Base-by-base conservation (phyloP, 1,140 invertebrate species). In the Panonychus citri region DNA sequence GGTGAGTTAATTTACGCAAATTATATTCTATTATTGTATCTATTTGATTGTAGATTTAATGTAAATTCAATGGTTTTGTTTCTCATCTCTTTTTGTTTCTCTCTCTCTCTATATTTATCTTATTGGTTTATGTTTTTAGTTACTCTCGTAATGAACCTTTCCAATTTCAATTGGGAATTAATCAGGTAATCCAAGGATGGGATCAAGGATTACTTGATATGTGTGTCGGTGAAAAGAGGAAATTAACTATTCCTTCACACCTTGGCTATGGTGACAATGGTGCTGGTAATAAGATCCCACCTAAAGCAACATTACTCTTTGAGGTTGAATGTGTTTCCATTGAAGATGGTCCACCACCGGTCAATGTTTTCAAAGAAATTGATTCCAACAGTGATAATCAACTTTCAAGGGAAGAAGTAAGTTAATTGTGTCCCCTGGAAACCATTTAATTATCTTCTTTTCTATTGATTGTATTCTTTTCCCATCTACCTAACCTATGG, bases 211-310 rank as follows among this genome's bases (percentile, higher is more conserved):
- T 95, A 13, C 61, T 78, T 15, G 81, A 86, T 67, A 95, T 94
- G 87, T 95, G 89, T 71, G 81, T 89, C 24, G 85, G 87, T 65
- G 88, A 94, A 69, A 90, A 85, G 68, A 78, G 90, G 62, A 86
- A 83, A 69, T 73, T 96, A 59, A 80, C 77, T 12, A 90, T 95
- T 64, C 89, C 89, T 13, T 80, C 88, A 17, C 74, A 79, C 55
- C 72, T 94, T 42, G 90, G 82, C 10, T 95, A 94, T 70, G 89
- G 89, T 2, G 85, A 89, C 63, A 76, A 78, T 58, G 87, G 87
- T 62, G 87, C 85, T 56, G 87, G 86, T 64, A 68, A 68, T n/a
- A 58, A 60, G n/a, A 70, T 72, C 57, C 70, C 70, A 30, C 65
- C 67, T 1, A 65, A 66, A 53, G 83, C 88, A 25, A 88, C 83